Evolutionary conservation across 2,797 vertebrate species (phyloP).

Genomic region (Eupleurogrammus muticus): DNA sequence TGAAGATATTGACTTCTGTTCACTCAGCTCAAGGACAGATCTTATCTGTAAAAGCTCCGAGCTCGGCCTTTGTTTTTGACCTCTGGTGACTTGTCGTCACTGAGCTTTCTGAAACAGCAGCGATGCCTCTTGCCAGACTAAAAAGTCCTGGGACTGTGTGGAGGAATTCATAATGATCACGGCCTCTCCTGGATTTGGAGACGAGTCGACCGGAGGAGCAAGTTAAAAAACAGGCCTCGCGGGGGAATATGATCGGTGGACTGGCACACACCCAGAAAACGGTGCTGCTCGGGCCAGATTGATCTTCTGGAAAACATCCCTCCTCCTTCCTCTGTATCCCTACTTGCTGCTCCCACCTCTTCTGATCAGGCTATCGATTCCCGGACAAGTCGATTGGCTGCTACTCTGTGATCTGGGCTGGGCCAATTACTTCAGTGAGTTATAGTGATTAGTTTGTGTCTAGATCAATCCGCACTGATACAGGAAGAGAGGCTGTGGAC

Average conservation of each 20-base stretch:
- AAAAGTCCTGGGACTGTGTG: not conserved
- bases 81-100: not conserved
- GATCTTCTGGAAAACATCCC: conserved; percentile 72
- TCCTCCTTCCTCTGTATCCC: conserved; percentile 61
- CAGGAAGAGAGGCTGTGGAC: conserved; percentile 81
- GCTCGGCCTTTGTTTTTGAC: not conserved
- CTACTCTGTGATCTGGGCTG: conserved; percentile 96
- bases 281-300: conserved; percentile 54
- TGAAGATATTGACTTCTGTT: not conserved
- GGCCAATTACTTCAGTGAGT: conserved; percentile 99
- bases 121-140: not conserved
- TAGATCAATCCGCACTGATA: conserved; percentile 96
- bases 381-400: conserved; percentile 90
- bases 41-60: not conserved
- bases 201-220: not conserved
- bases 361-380: conserved; percentile 96
- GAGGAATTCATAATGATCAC: not conserved
- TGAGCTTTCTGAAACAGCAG: not conserved
- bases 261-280: conserved; percentile 50
- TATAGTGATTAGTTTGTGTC: conserved; percentile 99
- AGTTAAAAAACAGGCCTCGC: conserved; percentile 20
- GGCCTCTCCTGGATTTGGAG: conserved; percentile 13
- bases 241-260: conserved; percentile 47
- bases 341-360: conserved; percentile 78
- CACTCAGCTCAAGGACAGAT: not conserved